These are phyloP conservation scores for Achroia grisella DNA, from an alignment of 1,140 invertebrate genomes.

Conservation along the genomic window DNA sequence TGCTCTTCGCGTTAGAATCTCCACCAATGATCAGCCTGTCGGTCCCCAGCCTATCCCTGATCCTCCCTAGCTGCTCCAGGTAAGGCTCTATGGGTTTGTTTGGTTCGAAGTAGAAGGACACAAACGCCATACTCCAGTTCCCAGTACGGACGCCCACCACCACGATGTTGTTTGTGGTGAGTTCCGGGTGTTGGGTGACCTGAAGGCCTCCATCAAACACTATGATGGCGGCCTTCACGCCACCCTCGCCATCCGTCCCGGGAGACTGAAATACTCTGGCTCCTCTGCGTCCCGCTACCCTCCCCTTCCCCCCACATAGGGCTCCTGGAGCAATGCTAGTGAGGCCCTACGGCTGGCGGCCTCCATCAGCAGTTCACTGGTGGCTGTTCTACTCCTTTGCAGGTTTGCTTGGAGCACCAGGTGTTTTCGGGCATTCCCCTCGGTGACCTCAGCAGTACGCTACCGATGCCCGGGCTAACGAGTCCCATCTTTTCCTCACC, in stretches of 20 bases:
- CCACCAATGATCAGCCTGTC: no score
- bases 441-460: neutral
- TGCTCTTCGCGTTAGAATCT: no score
- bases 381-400: constrained; percentile 1
- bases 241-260: neutral
- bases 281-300: neutral
- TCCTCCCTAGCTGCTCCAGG: neutral
- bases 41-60: constrained; percentile 2
- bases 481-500: no score
- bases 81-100: no score
- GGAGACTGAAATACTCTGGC: constrained; percentile 10
- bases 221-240: constrained; percentile 11
- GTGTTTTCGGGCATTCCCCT: neutral
- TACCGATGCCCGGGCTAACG: no score
- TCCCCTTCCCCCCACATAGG: no score
- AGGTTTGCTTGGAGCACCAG: neutral
- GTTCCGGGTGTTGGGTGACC: constrained; percentile 2
- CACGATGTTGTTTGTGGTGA: no score
- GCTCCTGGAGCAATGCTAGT: neutral
- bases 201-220: constrained; percentile 6
- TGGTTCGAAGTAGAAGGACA: no score
- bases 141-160: neutral
- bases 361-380: constrained; percentile 1
- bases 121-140: neutral
- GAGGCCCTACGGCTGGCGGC: neutral